phyloP scores from a whole-genome alignment of 2,113 vertebrate genomes.

The Heterochromis multidens region DNA sequence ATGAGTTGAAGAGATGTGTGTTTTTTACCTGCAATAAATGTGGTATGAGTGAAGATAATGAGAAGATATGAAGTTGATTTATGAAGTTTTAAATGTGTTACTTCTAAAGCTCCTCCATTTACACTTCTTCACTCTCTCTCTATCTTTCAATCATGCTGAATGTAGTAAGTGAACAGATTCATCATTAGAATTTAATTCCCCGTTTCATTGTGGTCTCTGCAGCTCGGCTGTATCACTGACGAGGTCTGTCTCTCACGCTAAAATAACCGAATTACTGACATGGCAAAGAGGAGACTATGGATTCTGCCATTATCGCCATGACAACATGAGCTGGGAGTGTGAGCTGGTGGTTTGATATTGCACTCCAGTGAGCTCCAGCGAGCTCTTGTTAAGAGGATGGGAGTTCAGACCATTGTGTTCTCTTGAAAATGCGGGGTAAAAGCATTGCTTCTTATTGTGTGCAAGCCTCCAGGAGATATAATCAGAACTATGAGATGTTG shows the following conservation, averaged over 20 bases:
- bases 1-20: neutral
- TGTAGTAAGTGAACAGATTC: slow-evolving; percentile 26
- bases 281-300: slow-evolving; percentile 41
- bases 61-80: slow-evolving; percentile 4
- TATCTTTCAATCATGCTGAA: slow-evolving; percentile 50
- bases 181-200: slow-evolving; percentile 50
- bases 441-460: slow-evolving; percentile 14
- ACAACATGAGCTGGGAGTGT: slow-evolving; percentile 57
- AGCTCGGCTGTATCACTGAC: slow-evolving; percentile 22
- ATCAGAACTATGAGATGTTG: slow-evolving; percentile 7
- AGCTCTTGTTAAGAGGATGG: slow-evolving; percentile 41
- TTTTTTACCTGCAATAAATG: neutral
- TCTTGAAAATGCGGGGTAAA: slow-evolving; percentile 16
- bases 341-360: slow-evolving; percentile 54
- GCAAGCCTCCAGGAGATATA: slow-evolving; percentile 6
- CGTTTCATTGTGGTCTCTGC: slow-evolving; percentile 40
- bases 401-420: slow-evolving; percentile 51
- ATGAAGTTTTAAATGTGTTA: slow-evolving; percentile 24
- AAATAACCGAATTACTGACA: slow-evolving; percentile 65
- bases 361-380: slow-evolving; percentile 30
- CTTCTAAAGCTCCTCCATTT: slow-evolving; percentile 11
- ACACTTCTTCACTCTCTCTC: slow-evolving; percentile 9
- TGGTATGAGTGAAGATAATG: neutral
- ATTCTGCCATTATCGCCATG: slow-evolving; percentile 67
- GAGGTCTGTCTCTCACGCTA: slow-evolving; percentile 32